Percentiles rank a stretch among this genome's conserved stretches.
These are phyloP conservation scores for Apotomis betuletana DNA, from an alignment of 2,888 invertebrate genomes.

Conservation along the genomic window DNA sequence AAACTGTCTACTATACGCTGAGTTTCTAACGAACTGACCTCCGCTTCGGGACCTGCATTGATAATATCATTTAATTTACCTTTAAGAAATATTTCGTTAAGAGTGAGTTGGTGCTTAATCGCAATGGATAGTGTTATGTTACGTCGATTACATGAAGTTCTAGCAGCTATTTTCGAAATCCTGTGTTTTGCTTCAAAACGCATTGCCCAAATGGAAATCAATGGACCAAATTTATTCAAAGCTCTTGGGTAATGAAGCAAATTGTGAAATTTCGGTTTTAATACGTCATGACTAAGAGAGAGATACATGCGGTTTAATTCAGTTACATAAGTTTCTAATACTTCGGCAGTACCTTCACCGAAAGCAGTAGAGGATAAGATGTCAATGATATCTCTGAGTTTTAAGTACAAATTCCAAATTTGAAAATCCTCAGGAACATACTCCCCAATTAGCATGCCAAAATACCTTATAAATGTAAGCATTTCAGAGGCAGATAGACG, in stretches of 20 bases:
- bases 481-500: constrained; percentile 18
- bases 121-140: constrained; percentile 30
- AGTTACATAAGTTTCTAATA: background rate
- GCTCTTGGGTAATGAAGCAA: background rate
- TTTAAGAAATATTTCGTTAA: no score
- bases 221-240: constrained; percentile 6
- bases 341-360: background rate
- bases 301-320: constrained; percentile 23
- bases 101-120: constrained; percentile 11
- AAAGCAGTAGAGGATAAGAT: background rate
- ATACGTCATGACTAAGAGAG: constrained; percentile 2
- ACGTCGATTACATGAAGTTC: constrained; percentile 37
- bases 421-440: background rate
- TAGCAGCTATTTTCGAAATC: constrained; percentile 39
- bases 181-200: constrained; percentile 32
- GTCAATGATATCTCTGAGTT: background rate
- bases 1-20: no score
- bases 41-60: no score
- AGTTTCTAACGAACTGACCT: no score
- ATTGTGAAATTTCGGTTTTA: constrained; percentile 1
- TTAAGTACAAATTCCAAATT: constrained; percentile 1
- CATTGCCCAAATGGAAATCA: constrained; percentile 3
- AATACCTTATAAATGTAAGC: constrained; percentile 27
- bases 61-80: no score
- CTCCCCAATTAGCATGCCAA: constrained; percentile 28